Percentiles rank a stretch among this genome's conserved stretches.
These are phyloP conservation scores for Asobara japonica DNA, from an alignment of 1,140 invertebrate genomes.

Conservation along the genomic window DNA sequence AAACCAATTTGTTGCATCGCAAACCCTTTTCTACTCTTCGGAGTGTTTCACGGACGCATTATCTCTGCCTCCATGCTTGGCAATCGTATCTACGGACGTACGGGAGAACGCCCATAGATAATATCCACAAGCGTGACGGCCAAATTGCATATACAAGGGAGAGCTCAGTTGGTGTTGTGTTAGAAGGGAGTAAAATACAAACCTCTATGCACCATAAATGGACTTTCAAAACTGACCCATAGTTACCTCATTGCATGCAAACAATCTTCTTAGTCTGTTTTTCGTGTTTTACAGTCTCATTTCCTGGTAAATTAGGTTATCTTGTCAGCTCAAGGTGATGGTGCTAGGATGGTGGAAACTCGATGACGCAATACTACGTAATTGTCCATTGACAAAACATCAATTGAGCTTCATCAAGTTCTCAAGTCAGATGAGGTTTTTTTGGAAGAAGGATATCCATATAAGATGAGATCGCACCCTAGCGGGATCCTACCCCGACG, in stretches of 20 bases:
- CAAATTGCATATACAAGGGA: slow-evolving; percentile 35
- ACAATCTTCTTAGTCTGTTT: slow-evolving; percentile 7
- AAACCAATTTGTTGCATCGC: slow-evolving; percentile 30
- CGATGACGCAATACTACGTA: too few species aligned
- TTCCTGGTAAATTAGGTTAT: not conserved
- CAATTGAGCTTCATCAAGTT: too few species aligned
- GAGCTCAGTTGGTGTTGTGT: slow-evolving; percentile 11
- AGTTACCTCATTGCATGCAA: slow-evolving; percentile 33
- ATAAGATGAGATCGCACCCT: too few species aligned
- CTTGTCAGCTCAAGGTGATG: too few species aligned
- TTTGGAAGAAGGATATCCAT: too few species aligned
- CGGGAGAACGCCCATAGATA: slow-evolving; percentile 36
- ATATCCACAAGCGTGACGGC: slow-evolving; percentile 40
- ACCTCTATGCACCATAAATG: not conserved
- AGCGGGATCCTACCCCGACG: too few species aligned
- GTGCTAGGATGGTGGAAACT: too few species aligned
- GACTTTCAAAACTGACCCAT: slow-evolving; percentile 36
- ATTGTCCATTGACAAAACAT: too few species aligned
- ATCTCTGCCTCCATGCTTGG: slow-evolving; percentile 27
- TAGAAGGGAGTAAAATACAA: not conserved
- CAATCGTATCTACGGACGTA: slow-evolving; percentile 32
- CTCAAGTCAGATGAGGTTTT: too few species aligned
- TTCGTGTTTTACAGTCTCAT: not conserved
- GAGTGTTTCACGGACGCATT: slow-evolving; percentile 11
- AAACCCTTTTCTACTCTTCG: slow-evolving; percentile 30